Percentiles rank a stretch among this genome's conserved stretches.
Conservation (phyloP, 2,113 vertebrate species). For the Fukomys damarensis region DNA sequence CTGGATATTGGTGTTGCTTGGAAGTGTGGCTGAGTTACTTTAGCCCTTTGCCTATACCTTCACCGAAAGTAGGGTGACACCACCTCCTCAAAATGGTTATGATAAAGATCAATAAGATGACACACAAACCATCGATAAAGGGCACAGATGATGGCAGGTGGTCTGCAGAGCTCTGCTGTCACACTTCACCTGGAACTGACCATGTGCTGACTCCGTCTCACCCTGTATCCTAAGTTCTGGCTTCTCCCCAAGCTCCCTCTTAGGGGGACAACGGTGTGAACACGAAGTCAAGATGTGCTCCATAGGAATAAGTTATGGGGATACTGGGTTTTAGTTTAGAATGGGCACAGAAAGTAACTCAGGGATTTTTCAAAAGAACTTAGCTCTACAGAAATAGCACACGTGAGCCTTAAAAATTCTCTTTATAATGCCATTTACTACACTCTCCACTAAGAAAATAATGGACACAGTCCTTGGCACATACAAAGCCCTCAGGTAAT, state of each 20-base stretch:
- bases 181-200: not conserved
- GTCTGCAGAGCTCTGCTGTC: not conserved
- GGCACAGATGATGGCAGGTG: not conserved
- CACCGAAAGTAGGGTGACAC: not conserved
- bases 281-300: not conserved
- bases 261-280: not conserved
- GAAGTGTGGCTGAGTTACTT: not conserved
- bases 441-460: not conserved
- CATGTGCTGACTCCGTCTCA: not conserved
- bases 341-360: not conserved
- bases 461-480: not conserved
- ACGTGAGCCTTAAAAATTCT: not conserved
- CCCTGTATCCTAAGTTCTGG: not conserved
- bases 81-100: not conserved
- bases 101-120: not conserved
- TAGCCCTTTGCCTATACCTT: not conserved
- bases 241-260: not conserved
- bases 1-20: not conserved
- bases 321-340: not conserved
- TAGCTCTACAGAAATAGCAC: not conserved
- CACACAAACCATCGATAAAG: not conserved
- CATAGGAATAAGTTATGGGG: not conserved
- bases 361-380: not conserved
- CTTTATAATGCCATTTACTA: not conserved
- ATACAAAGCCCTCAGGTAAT: not conserved